Percentiles rank a stretch among this genome's conserved stretches.
phyloP scores from a whole-genome alignment of 2,888 invertebrate species.

The Macrostomum cliftonense region DNA sequence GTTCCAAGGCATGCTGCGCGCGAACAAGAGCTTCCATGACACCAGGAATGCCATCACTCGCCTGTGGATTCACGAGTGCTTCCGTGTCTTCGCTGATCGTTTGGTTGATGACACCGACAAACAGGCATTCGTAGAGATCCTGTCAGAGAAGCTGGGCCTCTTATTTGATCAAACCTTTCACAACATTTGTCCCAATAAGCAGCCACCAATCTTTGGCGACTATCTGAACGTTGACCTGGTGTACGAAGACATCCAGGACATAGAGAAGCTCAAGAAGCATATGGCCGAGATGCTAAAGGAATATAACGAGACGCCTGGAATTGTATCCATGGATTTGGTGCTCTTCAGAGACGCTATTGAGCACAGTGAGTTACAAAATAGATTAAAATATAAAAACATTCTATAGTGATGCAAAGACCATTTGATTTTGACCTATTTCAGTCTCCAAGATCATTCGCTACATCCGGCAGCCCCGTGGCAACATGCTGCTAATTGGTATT shows the following conservation, averaged over 20 bases:
- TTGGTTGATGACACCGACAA: conserved; percentile 59
- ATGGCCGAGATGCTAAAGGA: conserved; percentile 50
- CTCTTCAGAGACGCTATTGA: conserved; percentile 68
- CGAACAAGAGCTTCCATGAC: conserved; percentile 57
- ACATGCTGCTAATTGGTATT: conserved; percentile 64
- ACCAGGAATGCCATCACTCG: conserved; percentile 52
- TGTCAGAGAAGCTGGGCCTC: conserved; percentile 55
- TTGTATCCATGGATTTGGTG: conserved; percentile 59
- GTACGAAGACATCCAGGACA: conserved; percentile 59
- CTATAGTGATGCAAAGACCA: no score
- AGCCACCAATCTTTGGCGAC: conserved; percentile 45
- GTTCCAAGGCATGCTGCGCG: conserved; percentile 57
- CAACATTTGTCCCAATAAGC: conserved; percentile 53
- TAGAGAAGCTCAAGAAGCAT: conserved; percentile 44
- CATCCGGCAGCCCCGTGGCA: conserved; percentile 59
- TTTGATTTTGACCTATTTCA: conserved; percentile 14
- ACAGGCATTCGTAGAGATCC: conserved; percentile 53
- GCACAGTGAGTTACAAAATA: conserved; percentile 43
- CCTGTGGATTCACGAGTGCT: conserved; percentile 68
- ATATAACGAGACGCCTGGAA: conserved; percentile 60
- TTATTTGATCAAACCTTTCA: conserved; percentile 62
- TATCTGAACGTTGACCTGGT: conserved; percentile 37
- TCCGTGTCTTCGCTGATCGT: conserved; percentile 62
- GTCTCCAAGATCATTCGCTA: conserved; percentile 61
- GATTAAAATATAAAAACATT: no score